Evolutionary conservation across 2,888 invertebrate species (phyloP).

Genomic region (Ceratothoa steindachneri): DNA sequence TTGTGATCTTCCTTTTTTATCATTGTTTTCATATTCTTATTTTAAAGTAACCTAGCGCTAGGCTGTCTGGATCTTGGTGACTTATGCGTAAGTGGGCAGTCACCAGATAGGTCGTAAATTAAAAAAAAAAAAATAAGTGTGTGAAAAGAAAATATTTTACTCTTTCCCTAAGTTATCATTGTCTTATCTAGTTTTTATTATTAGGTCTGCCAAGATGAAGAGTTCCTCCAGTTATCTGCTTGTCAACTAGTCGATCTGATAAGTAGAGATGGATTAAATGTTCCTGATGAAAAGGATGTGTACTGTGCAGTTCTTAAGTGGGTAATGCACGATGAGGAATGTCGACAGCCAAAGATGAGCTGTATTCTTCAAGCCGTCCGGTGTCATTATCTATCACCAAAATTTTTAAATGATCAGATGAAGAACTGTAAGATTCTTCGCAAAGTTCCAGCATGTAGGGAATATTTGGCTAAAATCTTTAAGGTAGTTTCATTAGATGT

Average conservation of each 20-base stretch:
- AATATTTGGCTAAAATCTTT: conserved; percentile 83
- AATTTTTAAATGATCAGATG: conserved; percentile 85
- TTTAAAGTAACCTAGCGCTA: too few relatives aligned
- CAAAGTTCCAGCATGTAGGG: conserved; percentile 81
- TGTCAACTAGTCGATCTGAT: conserved; percentile 77
- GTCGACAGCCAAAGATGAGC: conserved; percentile 78
- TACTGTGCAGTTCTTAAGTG: conserved; percentile 87
- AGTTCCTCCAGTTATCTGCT: conserved; percentile 76
- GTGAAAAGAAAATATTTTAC: too few relatives aligned
- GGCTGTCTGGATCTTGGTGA: too few relatives aligned
- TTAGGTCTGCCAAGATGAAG: conserved; percentile 84
- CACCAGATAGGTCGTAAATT: too few relatives aligned
- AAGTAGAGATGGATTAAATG: conserved; percentile 83
- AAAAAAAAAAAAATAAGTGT: too few relatives aligned
- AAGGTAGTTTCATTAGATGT: conserved; percentile 58
- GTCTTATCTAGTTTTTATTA: too few relatives aligned
- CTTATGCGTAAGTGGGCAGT: too few relatives aligned
- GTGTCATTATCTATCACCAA: conserved; percentile 86
- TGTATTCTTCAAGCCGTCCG: conserved; percentile 58
- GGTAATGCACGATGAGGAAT: conserved; percentile 78
- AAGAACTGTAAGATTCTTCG: conserved; percentile 80
- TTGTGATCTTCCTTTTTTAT: too few relatives aligned
- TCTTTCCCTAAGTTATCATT: too few relatives aligned
- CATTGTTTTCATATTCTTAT: too few relatives aligned
- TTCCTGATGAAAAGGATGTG: conserved; percentile 85